Evolutionary conservation across 2,888 invertebrate genomes (phyloP).

Genomic region (Arrhopalites spinosus): DNA sequence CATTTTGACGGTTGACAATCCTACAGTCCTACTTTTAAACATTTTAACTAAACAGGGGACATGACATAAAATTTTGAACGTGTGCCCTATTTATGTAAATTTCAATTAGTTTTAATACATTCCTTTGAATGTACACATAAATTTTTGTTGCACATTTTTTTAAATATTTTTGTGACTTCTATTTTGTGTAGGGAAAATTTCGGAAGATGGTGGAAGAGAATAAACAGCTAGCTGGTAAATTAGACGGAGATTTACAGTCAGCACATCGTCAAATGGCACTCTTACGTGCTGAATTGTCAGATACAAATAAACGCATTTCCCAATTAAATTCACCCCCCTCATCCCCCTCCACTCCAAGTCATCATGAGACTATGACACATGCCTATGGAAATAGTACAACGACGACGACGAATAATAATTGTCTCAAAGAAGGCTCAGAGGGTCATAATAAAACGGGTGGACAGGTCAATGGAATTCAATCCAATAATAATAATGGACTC

Average conservation of each 20-base stretch:
- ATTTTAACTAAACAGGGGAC: too few species aligned
- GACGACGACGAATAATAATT: constrained; percentile 41
- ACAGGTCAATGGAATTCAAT: constrained; percentile 49
- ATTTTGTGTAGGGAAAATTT: constrained; percentile 69
- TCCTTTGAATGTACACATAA: too few species aligned
- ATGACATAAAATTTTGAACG: too few species aligned
- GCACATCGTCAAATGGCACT: constrained; percentile 68
- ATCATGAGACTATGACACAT: constrained; percentile 56
- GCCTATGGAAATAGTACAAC: constrained; percentile 55
- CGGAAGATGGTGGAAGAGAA: constrained; percentile 90
- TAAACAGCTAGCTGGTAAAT: constrained; percentile 63
- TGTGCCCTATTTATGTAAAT: too few species aligned
- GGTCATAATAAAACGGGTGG: constrained; percentile 26
- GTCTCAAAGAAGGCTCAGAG: constrained; percentile 61
- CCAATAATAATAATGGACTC: constrained; percentile 45
- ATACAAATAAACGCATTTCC: constrained; percentile 62
- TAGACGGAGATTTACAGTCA: constrained; percentile 68
- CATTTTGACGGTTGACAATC: too few species aligned
- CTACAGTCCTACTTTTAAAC: too few species aligned
- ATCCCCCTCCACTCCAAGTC: constrained; percentile 57
- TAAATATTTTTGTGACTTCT: not conserved
- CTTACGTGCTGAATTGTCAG: constrained; percentile 64
- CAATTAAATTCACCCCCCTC: constrained; percentile 59
- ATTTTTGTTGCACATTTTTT: not conserved
- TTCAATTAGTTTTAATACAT: too few species aligned